Percentiles rank a stretch among this genome's conserved stretches.
phyloP scores from a whole-genome alignment of 2,888 invertebrate species.

The Sipha maydis region DNA sequence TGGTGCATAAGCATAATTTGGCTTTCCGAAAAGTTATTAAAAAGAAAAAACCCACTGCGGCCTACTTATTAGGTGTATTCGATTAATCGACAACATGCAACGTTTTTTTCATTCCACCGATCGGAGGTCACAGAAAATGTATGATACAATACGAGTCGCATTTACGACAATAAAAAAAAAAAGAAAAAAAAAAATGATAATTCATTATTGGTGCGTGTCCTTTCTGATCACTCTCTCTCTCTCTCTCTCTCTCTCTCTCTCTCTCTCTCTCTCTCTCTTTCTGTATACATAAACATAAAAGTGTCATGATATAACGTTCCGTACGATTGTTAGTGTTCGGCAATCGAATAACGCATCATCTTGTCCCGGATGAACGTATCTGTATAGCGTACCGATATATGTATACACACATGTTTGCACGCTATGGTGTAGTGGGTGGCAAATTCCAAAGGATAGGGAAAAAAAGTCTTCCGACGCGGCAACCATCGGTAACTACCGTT shows the following conservation, averaged over 20 bases:
- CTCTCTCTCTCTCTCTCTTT: too few relatives aligned
- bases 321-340: too few relatives aligned
- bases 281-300: not conserved
- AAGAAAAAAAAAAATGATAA: not conserved
- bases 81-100: too few relatives aligned
- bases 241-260: too few relatives aligned
- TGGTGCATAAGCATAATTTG: not conserved
- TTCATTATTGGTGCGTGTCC: not conserved
- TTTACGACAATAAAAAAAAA: not conserved
- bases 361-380: too few relatives aligned
- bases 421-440: constrained; percentile 27
- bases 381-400: not conserved
- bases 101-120: not conserved
- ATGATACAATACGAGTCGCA: not conserved
- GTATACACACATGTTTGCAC: too few relatives aligned
- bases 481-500: constrained; percentile 47
- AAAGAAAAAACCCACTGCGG: not conserved
- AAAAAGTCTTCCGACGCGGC: constrained; percentile 45
- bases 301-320: too few relatives aligned
- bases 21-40: not conserved
- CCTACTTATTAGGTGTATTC: not conserved
- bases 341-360: too few relatives aligned
- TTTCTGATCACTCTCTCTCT: not conserved
- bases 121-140: not conserved
- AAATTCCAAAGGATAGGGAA: constrained; percentile 28